Evolutionary conservation across 2,888 invertebrate species (phyloP).

Genomic region (Caradrina kadenii): DNA sequence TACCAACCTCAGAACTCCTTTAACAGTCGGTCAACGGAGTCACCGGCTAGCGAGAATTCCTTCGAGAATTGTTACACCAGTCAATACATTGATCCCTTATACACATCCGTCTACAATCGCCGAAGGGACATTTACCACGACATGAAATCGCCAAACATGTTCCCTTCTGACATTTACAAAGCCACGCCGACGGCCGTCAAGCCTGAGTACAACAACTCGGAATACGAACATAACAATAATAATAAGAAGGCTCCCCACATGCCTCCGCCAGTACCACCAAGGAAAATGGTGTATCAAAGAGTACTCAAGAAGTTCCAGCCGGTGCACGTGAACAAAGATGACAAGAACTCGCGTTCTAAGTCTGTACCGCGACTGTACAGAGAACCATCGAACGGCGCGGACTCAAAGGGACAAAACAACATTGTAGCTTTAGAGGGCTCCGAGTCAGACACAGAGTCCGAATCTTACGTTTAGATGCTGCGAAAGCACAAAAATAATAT

Average conservation of each 20-base stretch:
- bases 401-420: slow-evolving; percentile 78
- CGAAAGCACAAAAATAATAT: slow-evolving; percentile 62
- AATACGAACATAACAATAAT: slow-evolving; percentile 80
- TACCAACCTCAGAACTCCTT: slow-evolving; percentile 86
- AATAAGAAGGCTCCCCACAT: slow-evolving; percentile 87
- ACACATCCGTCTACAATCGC: slow-evolving; percentile 86
- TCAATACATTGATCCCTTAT: slow-evolving; percentile 87
- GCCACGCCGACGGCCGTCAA: slow-evolving; percentile 88
- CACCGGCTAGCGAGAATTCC: slow-evolving; percentile 87
- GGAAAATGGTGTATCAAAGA: slow-evolving; percentile 87
- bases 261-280: slow-evolving; percentile 91
- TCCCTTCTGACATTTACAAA: slow-evolving; percentile 86
- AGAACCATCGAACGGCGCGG: slow-evolving; percentile 81
- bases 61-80: slow-evolving; percentile 85
- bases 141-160: slow-evolving; percentile 82
- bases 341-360: slow-evolving; percentile 86
- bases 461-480: slow-evolving; percentile 84
- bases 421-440: slow-evolving; percentile 85
- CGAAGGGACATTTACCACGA: slow-evolving; percentile 86
- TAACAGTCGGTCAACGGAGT: slow-evolving; percentile 85
- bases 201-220: slow-evolving; percentile 80
- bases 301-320: slow-evolving; percentile 92
- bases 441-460: slow-evolving; percentile 88
- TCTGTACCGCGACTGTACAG: slow-evolving; percentile 87
- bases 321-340: slow-evolving; percentile 91